phyloP scores from a whole-genome alignment of 2,888 invertebrate genomes.

The Tipula unca region DNA sequence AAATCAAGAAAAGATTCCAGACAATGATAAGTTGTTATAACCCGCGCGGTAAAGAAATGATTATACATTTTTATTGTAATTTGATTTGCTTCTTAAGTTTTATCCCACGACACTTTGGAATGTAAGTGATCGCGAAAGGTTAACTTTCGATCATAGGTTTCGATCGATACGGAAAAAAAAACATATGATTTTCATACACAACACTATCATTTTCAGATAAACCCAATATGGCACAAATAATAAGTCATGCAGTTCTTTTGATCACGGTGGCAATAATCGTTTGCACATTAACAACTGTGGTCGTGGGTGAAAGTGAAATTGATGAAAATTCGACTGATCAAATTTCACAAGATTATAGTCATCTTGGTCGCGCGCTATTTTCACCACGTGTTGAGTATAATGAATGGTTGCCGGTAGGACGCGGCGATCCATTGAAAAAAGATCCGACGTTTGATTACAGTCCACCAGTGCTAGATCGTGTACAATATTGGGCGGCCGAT shows the following conservation, averaged over 20 bases:
- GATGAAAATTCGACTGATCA: neutral
- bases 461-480: slow-evolving; percentile 68
- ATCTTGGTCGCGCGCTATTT: slow-evolving; percentile 43
- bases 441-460: slow-evolving; percentile 81
- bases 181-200: neutral
- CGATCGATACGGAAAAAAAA: neutral
- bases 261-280: neutral
- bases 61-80: neutral
- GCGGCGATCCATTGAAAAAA: slow-evolving; percentile 72
- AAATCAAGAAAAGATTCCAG: neutral
- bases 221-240: neutral
- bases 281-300: neutral
- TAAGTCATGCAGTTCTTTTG: neutral
- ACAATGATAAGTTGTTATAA: neutral
- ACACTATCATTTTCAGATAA: neutral
- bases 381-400: slow-evolving; percentile 74
- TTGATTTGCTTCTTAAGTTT: neutral
- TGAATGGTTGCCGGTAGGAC: slow-evolving; percentile 76
- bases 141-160: neutral
- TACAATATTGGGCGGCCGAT: slow-evolving; percentile 66
- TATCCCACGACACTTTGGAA: neutral
- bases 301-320: neutral
- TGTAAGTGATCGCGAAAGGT: neutral
- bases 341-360: neutral
- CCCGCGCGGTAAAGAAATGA: neutral